Percentiles rank a stretch among this genome's conserved stretches.
phyloP scores from a whole-genome alignment of 2,113 vertebrate species.

The Toxostoma redivivum region DNA sequence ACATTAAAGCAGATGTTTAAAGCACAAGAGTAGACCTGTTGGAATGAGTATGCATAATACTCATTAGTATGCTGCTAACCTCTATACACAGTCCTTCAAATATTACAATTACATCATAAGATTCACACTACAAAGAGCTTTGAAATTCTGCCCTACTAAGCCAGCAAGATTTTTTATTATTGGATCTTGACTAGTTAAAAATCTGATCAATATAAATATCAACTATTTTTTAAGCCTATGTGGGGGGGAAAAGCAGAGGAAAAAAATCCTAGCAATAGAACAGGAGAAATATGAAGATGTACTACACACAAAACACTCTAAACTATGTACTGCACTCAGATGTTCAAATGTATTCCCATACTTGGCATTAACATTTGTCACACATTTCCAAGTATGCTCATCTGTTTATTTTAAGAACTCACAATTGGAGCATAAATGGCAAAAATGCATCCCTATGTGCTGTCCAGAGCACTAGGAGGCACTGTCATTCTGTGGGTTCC shows the following conservation, averaged over 20 bases:
- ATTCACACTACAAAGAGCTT: neutral
- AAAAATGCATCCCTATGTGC: neutral
- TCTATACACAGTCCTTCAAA: neutral
- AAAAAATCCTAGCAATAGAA: neutral
- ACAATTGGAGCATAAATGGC: neutral
- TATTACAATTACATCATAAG: neutral
- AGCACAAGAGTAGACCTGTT: slow-evolving; percentile 48
- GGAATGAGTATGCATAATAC: slow-evolving; percentile 20
- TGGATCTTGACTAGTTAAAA: neutral
- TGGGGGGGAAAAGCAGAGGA: neutral
- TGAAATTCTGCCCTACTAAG: neutral
- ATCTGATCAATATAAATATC: neutral
- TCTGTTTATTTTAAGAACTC: slow-evolving; percentile 13
- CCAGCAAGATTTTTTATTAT: neutral
- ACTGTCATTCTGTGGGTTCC: slow-evolving; percentile 11
- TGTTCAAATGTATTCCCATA: neutral
- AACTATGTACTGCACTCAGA: neutral
- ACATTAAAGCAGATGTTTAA: slow-evolving; percentile 37
- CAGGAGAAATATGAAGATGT: neutral
- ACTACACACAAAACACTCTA: neutral
- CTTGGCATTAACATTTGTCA: neutral
- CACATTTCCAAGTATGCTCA: neutral
- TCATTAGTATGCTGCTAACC: slow-evolving; percentile 26
- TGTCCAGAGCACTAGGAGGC: slow-evolving; percentile 33
- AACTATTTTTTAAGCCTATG: neutral